A percentile compares a stretch with the other conserved stretches of the same genome.
phyloP scores from a whole-genome alignment of 2,888 invertebrate species.

The Metalampra italica region DNA sequence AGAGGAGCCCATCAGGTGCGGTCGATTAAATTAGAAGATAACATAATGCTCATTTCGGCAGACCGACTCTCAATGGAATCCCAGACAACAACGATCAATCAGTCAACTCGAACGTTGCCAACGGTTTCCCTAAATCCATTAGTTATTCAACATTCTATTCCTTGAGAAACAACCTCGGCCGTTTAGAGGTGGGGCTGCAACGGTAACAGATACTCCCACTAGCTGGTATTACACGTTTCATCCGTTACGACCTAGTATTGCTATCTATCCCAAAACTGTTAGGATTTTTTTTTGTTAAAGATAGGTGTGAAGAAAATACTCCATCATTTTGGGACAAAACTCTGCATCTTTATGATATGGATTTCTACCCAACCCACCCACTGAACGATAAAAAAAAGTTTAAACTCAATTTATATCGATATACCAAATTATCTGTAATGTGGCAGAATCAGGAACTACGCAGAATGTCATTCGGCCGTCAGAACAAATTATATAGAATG shows the following conservation, averaged over 20 bases:
- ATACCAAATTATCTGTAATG: no score
- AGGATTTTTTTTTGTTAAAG: no score
- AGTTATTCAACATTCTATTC: constrained; percentile 60
- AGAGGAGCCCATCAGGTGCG: constrained; percentile 17
- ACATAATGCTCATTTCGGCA: constrained; percentile 21
- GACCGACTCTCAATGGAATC: constrained; percentile 18
- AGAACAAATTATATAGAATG: no score
- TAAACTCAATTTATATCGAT: no score
- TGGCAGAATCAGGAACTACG: no score
- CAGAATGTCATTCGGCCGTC: no score
- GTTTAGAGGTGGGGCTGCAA: constrained; percentile 14
- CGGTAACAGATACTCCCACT: not conserved
- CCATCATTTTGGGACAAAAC: no score
- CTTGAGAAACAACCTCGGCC: constrained; percentile 36
- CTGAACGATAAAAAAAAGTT: no score
- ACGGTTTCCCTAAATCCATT: constrained; percentile 33
- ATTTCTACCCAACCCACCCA: no score
- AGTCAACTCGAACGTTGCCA: constrained; percentile 8
- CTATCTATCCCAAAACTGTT: not conserved
- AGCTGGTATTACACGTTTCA: not conserved
- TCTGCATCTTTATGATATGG: no score
- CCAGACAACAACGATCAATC: constrained; percentile 18
- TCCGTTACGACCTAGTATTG: not conserved
- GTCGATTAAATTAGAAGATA: constrained; percentile 26
- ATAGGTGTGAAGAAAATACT: no score